phyloP scores from a whole-genome alignment of 2,797 vertebrate species.

The Dermochelys coriacea region DNA sequence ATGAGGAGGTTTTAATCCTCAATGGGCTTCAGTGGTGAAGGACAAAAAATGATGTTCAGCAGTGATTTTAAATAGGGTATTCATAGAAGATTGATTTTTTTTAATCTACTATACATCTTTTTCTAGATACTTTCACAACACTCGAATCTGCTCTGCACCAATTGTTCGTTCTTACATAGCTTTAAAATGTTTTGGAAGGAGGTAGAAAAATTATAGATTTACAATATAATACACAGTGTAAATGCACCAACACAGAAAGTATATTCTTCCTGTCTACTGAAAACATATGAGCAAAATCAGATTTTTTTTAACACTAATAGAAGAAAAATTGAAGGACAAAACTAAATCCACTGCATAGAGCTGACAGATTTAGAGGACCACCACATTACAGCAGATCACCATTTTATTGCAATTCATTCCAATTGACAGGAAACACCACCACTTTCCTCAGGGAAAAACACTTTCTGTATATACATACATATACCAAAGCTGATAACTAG shows the following conservation, averaged over 20 bases:
- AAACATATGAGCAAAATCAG: neutral
- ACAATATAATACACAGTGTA: neutral
- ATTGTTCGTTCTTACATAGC: neutral
- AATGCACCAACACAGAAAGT: fast-evolving
- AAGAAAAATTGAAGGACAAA: neutral
- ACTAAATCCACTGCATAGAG: fast-evolving
- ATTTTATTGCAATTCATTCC: neutral
- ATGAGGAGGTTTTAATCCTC: constrained; percentile 63
- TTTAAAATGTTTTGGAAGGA: neutral
- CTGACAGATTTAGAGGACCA: fast-evolving
- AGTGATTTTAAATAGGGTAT: constrained; percentile 57
- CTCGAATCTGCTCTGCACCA: neutral
- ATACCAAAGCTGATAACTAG: neutral
- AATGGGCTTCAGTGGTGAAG: constrained; percentile 53
- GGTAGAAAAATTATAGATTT: fast-evolving
- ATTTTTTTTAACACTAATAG: fast-evolving
- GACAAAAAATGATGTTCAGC: constrained; percentile 32
- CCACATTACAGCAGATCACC: neutral
- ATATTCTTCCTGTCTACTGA: neutral
- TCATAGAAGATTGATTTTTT: constrained; percentile 32
- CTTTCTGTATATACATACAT: fast-evolving
- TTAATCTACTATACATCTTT: neutral
- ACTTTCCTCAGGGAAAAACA: neutral
- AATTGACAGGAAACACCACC: neutral
- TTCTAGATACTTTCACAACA: neutral